phyloP scores from a whole-genome alignment of 2,113 vertebrate genomes.

The Cebidichthys violaceus region DNA sequence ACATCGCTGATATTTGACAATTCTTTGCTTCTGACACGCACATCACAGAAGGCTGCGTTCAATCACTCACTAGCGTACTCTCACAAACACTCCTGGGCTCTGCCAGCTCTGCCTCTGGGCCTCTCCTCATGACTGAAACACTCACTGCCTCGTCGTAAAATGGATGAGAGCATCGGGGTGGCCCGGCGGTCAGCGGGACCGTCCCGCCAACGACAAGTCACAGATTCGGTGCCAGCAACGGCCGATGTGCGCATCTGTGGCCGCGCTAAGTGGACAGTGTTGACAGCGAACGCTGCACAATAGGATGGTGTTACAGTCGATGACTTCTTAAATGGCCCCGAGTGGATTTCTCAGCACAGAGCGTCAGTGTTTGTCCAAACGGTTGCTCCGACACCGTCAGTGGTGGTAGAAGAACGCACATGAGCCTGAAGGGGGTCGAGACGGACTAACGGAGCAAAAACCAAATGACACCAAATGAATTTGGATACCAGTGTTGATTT shows the following conservation, averaged over 20 bases:
- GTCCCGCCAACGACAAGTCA: conserved; percentile 51
- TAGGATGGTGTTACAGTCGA: conserved; percentile 69
- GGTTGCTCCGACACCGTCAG: conserved; percentile 16
- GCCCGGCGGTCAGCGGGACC: conserved; percentile 51
- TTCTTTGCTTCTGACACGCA: conserved; percentile 50
- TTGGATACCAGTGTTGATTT: neutral
- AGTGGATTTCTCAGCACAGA: conserved; percentile 59
- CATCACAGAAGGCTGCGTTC: conserved; percentile 61
- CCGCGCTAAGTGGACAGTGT: conserved; percentile 66
- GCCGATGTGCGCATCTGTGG: conserved; percentile 53
- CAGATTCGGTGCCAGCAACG: conserved; percentile 54
- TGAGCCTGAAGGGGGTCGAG: neutral
- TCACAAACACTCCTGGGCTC: conserved; percentile 41
- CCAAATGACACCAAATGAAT: neutral
- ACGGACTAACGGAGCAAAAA: neutral
- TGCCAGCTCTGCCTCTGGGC: conserved; percentile 46
- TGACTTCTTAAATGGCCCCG: conserved; percentile 74
- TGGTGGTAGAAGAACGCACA: neutral
- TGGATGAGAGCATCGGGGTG: conserved; percentile 62
- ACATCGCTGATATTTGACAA: conserved; percentile 50
- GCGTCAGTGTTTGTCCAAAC: conserved; percentile 28
- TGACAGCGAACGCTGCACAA: conserved; percentile 68
- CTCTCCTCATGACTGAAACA: conserved; percentile 58
- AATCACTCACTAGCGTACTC: conserved; percentile 59
- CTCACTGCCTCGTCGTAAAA: conserved; percentile 53